Base-by-base conservation (phyloP, 2,888 invertebrate genomes). In the Epirrhoe alternata region DNA sequence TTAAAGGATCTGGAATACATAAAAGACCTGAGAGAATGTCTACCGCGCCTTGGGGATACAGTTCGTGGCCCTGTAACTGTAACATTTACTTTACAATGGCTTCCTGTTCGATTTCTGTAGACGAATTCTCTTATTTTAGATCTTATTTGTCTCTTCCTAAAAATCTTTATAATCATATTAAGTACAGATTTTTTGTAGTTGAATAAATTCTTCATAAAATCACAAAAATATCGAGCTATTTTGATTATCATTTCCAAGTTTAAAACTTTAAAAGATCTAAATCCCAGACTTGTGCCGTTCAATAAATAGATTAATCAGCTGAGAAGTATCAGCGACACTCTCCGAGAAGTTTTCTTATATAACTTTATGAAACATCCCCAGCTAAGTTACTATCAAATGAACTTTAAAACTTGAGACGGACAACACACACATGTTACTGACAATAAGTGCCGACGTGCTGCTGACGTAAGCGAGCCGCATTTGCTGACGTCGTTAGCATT, bases 301-400 rank as follows among this genome's bases (percentile, higher is more conserved):
- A 7, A 5, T 56, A 31, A 56, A 38, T 55, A 38, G n/a, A 24
- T 55, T 42, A 55, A 55, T 58, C 52, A 52, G 16, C 38, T 31
- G 8, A 49, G 51, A 24, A 49, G 38, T 58, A 35, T 58, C 49
- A 16, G 38, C n/a, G 38, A 51, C 38, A 38, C 24, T 59, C 38
- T 33, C 6, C 16, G 45, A 16, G 31, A 52, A 60, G 42, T 60
- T 52, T 38, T 51, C 51, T 42, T 35, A 52, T 51, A 51, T 38
- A 59, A 60, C 52, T 60, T 52, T 38, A 60, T 42, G 30, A 52
- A 52, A 52, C 31, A 45, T 59, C 38, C 6, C 31, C 6, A 38
- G 30, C 52, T 59, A 60, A 60, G 42, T 60, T 52, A 42, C 60
- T 42, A 42, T 42, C 38, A 12, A 42, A 12, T 42, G 38, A 42